Conservation (phyloP, 2,888 invertebrate genomes). For the Apodemia hepburni region DNA sequence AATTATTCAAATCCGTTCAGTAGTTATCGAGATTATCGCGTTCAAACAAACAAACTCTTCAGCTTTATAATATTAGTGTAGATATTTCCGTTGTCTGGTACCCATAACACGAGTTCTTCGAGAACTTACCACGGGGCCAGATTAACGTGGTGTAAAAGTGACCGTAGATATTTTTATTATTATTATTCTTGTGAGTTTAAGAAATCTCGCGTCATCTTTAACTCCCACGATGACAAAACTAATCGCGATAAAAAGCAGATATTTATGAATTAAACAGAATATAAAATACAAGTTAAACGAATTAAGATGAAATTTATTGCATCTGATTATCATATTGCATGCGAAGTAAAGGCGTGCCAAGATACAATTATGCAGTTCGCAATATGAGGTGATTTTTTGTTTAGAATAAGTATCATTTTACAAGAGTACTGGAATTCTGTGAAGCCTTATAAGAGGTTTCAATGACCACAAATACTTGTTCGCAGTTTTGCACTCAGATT, state of each 20-base stretch:
- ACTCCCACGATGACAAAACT: not conserved
- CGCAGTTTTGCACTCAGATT: slow-evolving; percentile 21
- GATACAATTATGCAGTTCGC: slow-evolving; percentile 8
- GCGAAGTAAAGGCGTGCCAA: slow-evolving; percentile 8
- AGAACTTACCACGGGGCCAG: too few relatives aligned
- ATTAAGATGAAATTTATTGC: slow-evolving; percentile 18
- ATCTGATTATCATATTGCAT: slow-evolving; percentile 21
- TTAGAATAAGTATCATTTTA: slow-evolving; percentile 19
- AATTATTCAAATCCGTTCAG: too few relatives aligned
- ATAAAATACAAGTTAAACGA: slow-evolving; percentile 17
- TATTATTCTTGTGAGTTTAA: too few relatives aligned
- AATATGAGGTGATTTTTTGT: slow-evolving; percentile 3
- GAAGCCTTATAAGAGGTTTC: slow-evolving; percentile 35
- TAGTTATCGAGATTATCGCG: too few relatives aligned
- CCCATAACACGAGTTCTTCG: too few relatives aligned
- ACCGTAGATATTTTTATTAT: too few relatives aligned
- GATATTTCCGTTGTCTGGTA: too few relatives aligned
- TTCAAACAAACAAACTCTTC: too few relatives aligned
- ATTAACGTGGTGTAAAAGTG: too few relatives aligned
- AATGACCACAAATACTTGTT: slow-evolving; percentile 33
- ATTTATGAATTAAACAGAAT: slow-evolving; percentile 1
- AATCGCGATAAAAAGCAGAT: not conserved
- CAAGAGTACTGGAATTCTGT: slow-evolving; percentile 23
- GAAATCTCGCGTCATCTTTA: too few relatives aligned
- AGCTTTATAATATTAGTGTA: too few relatives aligned